These are phyloP conservation scores for Tetragnatha montana DNA, from an alignment of 2,888 invertebrate genomes.

Conservation along the genomic window DNA sequence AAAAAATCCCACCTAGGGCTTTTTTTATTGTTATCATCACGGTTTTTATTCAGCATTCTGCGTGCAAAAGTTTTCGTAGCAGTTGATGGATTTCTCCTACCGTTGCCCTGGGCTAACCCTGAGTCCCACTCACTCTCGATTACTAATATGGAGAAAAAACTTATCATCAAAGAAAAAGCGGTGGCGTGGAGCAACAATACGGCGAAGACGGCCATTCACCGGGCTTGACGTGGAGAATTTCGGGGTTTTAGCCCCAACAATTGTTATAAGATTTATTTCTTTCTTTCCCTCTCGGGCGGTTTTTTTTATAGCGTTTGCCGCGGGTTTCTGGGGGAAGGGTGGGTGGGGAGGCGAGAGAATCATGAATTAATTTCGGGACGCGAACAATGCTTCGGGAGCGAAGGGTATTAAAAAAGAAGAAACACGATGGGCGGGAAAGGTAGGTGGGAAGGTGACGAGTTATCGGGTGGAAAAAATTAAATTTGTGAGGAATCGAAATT, in stretches of 20 bases:
- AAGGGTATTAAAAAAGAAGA: not conserved
- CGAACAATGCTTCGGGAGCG: not conserved
- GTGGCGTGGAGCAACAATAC: slow-evolving; percentile 8
- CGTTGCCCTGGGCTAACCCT: slow-evolving; percentile 29
- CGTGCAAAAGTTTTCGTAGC: slow-evolving; percentile 33
- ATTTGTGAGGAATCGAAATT: no score
- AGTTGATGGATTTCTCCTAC: slow-evolving; percentile 38
- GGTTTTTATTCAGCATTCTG: slow-evolving; percentile 39
- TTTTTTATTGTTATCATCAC: not conserved
- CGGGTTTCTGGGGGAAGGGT: not conserved
- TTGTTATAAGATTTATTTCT: not conserved
- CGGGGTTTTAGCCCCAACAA: not conserved
- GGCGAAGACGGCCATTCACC: slow-evolving; percentile 4
- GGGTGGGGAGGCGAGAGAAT: not conserved
- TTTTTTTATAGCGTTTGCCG: not conserved
- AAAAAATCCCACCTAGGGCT: not conserved
- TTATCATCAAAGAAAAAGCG: not conserved
- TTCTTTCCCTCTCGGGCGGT: not conserved
- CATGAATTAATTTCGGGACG: not conserved
- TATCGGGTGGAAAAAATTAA: not conserved
- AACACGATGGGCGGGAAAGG: not conserved
- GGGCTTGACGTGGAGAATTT: slow-evolving; percentile 11
- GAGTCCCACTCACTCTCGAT: slow-evolving; percentile 25
- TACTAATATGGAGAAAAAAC: not conserved
- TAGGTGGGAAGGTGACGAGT: not conserved